These are phyloP conservation scores for Seladonia tumulorum DNA, from an alignment of 2,888 invertebrate genomes.

Conservation along the genomic window DNA sequence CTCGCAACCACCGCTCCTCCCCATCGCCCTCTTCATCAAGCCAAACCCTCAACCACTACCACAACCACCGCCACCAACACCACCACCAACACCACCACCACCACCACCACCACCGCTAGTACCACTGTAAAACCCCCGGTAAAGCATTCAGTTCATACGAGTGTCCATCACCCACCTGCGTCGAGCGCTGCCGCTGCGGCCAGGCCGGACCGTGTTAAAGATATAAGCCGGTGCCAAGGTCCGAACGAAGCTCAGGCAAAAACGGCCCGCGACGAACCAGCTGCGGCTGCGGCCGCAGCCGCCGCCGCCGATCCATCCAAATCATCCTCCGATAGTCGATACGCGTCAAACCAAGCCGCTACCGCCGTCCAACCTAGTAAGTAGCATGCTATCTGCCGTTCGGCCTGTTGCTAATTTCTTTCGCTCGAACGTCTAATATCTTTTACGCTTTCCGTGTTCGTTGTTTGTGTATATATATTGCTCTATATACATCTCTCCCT, in stretches of 20 bases:
- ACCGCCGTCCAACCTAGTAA: constrained; percentile 83
- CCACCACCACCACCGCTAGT: constrained; percentile 70
- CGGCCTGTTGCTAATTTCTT: constrained; percentile 44
- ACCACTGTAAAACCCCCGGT: constrained; percentile 77
- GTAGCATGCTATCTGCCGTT: constrained; percentile 78
- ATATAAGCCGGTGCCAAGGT: constrained; percentile 75
- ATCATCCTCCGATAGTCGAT: constrained; percentile 82
- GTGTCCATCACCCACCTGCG: constrained; percentile 75
- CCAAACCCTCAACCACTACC: constrained; percentile 78
- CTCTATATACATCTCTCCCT: not conserved
- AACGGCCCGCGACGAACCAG: constrained; percentile 74
- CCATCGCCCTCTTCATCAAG: constrained; percentile 85
- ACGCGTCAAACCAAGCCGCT: constrained; percentile 80
- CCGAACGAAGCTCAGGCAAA: constrained; percentile 75
- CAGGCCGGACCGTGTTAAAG: constrained; percentile 80
- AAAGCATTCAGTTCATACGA: constrained; percentile 80
- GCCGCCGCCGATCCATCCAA: constrained; percentile 80
- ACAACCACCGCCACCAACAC: constrained; percentile 70
- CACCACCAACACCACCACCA: constrained; percentile 58
- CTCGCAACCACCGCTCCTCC: constrained; percentile 90
- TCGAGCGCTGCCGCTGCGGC: constrained; percentile 79
- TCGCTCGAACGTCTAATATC: constrained; percentile 31
- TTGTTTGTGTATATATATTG: constrained; percentile 31
- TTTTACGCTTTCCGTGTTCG: constrained; percentile 56
- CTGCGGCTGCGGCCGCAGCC: constrained; percentile 75